Evolutionary conservation across 1,140 invertebrate genomes (phyloP).

Genomic region (Drosophila suzukii): DNA sequence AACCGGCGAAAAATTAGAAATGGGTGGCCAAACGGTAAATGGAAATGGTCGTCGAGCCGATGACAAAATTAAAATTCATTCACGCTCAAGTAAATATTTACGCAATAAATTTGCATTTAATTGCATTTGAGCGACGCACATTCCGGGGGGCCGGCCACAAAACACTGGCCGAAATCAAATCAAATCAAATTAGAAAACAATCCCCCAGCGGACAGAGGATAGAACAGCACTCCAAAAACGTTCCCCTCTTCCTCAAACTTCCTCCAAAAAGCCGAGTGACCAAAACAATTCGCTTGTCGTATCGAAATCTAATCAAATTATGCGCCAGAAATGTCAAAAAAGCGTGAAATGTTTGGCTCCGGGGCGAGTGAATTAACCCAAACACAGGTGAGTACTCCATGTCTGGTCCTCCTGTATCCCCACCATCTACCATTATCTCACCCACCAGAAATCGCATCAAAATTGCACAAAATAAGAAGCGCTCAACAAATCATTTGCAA

Average conservation of each 20-base stretch:
- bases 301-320: slow-evolving; percentile 81
- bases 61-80: slow-evolving; percentile 81
- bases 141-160: slow-evolving; percentile 39
- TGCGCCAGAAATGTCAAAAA: slow-evolving; percentile 82
- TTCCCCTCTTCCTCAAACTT: slow-evolving; percentile 23
- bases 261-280: slow-evolving; percentile 25
- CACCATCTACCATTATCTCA: slow-evolving; percentile 5
- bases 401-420: slow-evolving; percentile 35
- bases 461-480: slow-evolving; percentile 78
- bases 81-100: slow-evolving; percentile 83
- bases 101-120: slow-evolving; percentile 83
- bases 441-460: slow-evolving; percentile 62
- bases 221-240: slow-evolving; percentile 18
- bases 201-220: slow-evolving; percentile 16
- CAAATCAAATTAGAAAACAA: slow-evolving; percentile 77
- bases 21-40: slow-evolving; percentile 14
- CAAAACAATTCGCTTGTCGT: slow-evolving; percentile 74
- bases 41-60: neutral
- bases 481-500: slow-evolving; percentile 71
- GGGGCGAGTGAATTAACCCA: slow-evolving; percentile 55
- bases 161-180: slow-evolving; percentile 58
- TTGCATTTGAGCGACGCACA: slow-evolving; percentile 61
- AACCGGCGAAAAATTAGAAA: slow-evolving; percentile 32
- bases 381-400: slow-evolving; percentile 14
- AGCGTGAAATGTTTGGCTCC: slow-evolving; percentile 75